Conservation (phyloP, 1,140 invertebrate genomes). For the Cyclina sinensis region DNA sequence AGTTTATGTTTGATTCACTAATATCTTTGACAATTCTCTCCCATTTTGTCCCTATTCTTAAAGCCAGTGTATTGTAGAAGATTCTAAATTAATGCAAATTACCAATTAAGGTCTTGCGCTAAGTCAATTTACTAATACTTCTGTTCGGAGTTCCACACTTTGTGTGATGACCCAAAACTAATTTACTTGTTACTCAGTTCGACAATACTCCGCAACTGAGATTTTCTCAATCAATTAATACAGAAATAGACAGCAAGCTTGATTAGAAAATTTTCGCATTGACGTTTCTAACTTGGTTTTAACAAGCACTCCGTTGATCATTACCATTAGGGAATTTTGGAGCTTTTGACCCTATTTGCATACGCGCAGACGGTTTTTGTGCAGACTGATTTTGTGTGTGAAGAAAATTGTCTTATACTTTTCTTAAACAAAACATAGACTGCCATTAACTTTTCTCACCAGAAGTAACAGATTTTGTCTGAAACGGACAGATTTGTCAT, state of each 20-base stretch:
- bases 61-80: slow-evolving; percentile 33
- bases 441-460: neutral
- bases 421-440: slow-evolving; percentile 41
- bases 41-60: neutral
- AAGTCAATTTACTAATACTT: slow-evolving; percentile 70
- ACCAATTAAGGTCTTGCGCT: slow-evolving; percentile 66
- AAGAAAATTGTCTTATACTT: neutral
- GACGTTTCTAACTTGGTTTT: slow-evolving; percentile 63
- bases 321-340: slow-evolving; percentile 49
- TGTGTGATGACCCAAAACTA: slow-evolving; percentile 69
- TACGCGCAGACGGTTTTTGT: slow-evolving; percentile 42
- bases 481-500: slow-evolving; percentile 33
- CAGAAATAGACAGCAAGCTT: slow-evolving; percentile 42
- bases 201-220: slow-evolving; percentile 55
- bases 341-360: slow-evolving; percentile 54
- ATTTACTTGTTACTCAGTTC: slow-evolving; percentile 67
- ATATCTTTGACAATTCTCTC: slow-evolving; percentile 12
- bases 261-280: slow-evolving; percentile 67
- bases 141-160: slow-evolving; percentile 62
- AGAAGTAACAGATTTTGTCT: slow-evolving; percentile 48
- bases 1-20: neutral
- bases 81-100: slow-evolving; percentile 68
- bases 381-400: no score
- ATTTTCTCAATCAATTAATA: slow-evolving; percentile 69
- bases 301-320: slow-evolving; percentile 56